Evolutionary conservation across 2,797 vertebrate species (phyloP).

Genomic region (Pseudochirops corinnae): DNA sequence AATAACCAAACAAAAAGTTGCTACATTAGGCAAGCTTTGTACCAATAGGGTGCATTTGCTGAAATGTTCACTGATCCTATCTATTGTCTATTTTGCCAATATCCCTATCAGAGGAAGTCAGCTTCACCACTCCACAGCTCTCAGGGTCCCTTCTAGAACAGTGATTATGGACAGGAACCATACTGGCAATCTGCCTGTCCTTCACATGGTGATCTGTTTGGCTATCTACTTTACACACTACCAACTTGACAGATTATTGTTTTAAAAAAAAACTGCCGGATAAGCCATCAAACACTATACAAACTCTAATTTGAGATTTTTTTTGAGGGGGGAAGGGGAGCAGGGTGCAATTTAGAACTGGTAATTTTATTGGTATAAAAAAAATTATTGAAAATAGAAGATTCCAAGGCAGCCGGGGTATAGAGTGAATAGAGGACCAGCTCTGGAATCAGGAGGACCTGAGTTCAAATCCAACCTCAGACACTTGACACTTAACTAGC

Average conservation of each 20-base stretch:
- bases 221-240: not conserved
- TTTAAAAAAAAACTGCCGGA: not conserved
- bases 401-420: too few species aligned
- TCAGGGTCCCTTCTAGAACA: not conserved
- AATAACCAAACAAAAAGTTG: not conserved
- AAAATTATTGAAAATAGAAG: not conserved
- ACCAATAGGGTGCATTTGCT: not conserved
- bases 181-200: not conserved
- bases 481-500: too few species aligned
- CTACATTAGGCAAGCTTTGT: not conserved
- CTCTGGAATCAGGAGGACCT: too few species aligned
- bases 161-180: not conserved
- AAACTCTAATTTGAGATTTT: not conserved
- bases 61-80: not conserved
- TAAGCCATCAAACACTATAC: not conserved
- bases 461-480: too few species aligned
- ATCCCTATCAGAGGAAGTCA: not conserved
- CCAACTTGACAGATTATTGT: not conserved
- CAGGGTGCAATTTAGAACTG: not conserved
- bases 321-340: not conserved
- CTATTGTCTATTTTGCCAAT: not conserved
- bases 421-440: too few species aligned
- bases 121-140: not conserved
- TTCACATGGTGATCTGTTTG: not conserved
- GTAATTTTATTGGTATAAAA: not conserved